Percentiles rank a stretch among this genome's conserved stretches.
Conservation (phyloP, 2,888 invertebrate species). For the Eupithecia centaureata region DNA sequence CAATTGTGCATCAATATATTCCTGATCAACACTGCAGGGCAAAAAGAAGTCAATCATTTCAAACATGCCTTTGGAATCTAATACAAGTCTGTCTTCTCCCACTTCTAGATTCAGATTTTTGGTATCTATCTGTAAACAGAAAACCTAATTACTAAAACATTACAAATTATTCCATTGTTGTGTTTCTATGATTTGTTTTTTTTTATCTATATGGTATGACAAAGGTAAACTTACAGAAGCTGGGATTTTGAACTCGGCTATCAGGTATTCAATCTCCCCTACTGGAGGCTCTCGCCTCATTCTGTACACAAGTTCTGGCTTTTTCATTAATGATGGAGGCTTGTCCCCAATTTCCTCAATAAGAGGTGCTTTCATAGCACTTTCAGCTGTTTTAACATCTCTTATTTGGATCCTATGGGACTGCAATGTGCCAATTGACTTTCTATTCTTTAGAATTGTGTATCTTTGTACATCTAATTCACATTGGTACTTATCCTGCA, state of each 20-base stretch:
- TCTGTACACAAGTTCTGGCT: constrained; percentile 82
- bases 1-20: constrained; percentile 72
- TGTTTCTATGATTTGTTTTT: no score
- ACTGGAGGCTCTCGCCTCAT: constrained; percentile 84
- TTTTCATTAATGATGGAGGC: constrained; percentile 42
- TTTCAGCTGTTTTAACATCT: constrained; percentile 81
- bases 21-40: constrained; percentile 86
- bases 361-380: constrained; percentile 69
- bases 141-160: not conserved
- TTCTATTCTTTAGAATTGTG: constrained; percentile 88
- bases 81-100: constrained; percentile 89
- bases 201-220: no score
- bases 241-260: constrained; percentile 86
- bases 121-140: constrained; percentile 77
- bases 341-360: constrained; percentile 84
- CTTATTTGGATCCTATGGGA: constrained; percentile 89
- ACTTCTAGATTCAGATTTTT: constrained; percentile 87
- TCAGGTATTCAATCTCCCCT: constrained; percentile 79
- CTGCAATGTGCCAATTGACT: constrained; percentile 89
- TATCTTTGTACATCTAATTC: constrained; percentile 86
- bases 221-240: constrained; percentile 83
- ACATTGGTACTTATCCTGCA: constrained; percentile 90
- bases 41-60: constrained; percentile 88
- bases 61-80: constrained; percentile 85
- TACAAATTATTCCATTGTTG: no score